A percentile compares a stretch with the other conserved stretches of the same genome.
phyloP scores from a whole-genome alignment of 2,113 vertebrate genomes.

The Dicrurus megarhynchus region DNA sequence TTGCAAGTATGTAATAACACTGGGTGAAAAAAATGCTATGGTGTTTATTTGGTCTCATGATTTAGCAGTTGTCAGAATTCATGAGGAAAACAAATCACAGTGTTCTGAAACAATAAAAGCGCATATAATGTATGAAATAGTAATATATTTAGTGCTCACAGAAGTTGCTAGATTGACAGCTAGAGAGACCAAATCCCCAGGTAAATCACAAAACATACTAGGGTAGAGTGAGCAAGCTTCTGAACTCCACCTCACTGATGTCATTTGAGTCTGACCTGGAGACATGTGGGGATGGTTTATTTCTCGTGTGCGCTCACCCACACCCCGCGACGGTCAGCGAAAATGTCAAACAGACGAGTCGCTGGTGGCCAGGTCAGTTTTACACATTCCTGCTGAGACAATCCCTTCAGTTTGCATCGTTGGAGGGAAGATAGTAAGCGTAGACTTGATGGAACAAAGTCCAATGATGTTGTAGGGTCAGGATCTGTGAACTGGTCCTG shows the following conservation, averaged over 20 bases:
- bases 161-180: not conserved
- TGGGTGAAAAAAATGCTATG: not conserved
- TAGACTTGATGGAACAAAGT: not conserved
- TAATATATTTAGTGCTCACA: not conserved
- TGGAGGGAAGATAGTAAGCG: not conserved
- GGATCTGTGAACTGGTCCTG: not conserved
- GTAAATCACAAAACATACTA: not conserved
- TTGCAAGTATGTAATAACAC: not conserved
- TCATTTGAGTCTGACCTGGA: not conserved
- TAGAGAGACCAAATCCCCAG: not conserved
- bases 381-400: not conserved
- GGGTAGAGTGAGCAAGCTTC: not conserved
- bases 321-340: fast-evolving
- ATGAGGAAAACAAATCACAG: not conserved
- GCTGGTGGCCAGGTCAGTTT: not conserved
- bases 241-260: not conserved
- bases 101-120: not conserved
- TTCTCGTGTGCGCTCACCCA: fast-evolving
- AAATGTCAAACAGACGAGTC: not conserved
- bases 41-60: not conserved
- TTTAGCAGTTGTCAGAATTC: slow-evolving; percentile 25
- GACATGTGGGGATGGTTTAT: not conserved
- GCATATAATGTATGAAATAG: not conserved
- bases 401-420: fast-evolving
- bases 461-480: not conserved